Conservation (phyloP, 2,797 vertebrate genomes). For the Propithecus perrieri region DNA sequence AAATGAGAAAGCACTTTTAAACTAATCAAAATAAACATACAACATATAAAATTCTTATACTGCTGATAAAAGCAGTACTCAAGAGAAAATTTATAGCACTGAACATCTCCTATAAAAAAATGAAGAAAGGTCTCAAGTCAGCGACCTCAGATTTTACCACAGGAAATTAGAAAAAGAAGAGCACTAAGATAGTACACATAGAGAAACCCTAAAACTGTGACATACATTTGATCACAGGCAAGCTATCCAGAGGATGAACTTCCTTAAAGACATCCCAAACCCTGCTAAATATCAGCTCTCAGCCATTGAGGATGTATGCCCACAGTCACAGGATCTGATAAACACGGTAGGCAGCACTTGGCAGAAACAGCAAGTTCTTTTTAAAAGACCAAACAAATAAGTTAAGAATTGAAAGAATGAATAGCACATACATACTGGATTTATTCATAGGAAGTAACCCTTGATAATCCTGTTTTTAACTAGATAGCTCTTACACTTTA, state of each 20-base stretch:
- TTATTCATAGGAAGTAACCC: conserved; percentile 30
- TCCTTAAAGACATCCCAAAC: conserved; percentile 42
- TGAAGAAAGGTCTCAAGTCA: conserved; percentile 4
- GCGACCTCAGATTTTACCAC: background rate
- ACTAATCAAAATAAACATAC: background rate
- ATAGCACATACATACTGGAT: background rate
- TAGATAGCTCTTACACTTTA: background rate
- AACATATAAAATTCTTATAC: background rate
- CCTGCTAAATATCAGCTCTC: conserved; percentile 20
- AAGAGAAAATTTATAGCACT: background rate
- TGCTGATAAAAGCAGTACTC: background rate
- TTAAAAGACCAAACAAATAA: conserved; percentile 12
- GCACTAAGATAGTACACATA: background rate
- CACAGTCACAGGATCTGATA: background rate
- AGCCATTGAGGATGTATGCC: background rate
- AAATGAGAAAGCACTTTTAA: conserved; percentile 35
- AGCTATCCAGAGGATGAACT: conserved; percentile 46
- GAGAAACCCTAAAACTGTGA: background rate
- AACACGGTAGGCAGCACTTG: conserved; percentile 31
- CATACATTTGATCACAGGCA: background rate
- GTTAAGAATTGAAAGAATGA: conserved; percentile 44
- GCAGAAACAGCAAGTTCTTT: conserved; percentile 18
- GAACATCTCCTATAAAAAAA: background rate
- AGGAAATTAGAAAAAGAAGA: conserved; percentile 19
- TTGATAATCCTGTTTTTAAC: conserved; percentile 43